Evolutionary conservation across 64 coral and sea anemone genomes (phyloP), one percentile per base, ranked within the genome.

Genomic region (Hydrozoanthus tunicans): DNA sequence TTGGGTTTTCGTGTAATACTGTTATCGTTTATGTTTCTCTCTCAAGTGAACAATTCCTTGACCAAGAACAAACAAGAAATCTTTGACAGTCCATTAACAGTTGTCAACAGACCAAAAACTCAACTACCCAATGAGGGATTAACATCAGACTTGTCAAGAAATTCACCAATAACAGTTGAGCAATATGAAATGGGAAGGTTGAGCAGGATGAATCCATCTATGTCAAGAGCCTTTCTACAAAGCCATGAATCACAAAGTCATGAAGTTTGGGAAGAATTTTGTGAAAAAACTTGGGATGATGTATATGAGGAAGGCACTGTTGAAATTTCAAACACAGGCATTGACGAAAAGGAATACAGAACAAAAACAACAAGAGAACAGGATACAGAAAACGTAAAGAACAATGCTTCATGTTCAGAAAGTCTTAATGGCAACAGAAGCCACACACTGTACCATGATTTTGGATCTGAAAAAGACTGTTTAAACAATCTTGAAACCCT

Each of bases 401-500:
- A 8, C 70, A 27, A 20, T 9, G 23, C 25, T 9, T 9, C 24
- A 6, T 27, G 70, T 4, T 32, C 70, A 73, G 70, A 73, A 27
- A 32, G 6, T 27, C 3, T 8, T 32, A 26, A 7, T 9, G 1
- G 1, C 43, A 32, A 73, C 10, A 73, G 10, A 73, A 26, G 70
- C 25, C n/a, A 79, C n/a, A 63, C 15, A 58, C 24, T 20, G 78
- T 23, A 62, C 79, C 53, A 9, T 8, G 62, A 54, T 79, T 6
- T 53, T 14, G 8, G 52, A 56, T 91, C 92, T 89, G 89, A 94
- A 24, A 81, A 90, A 72, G 92, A 96, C 67, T 96, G 89, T 90
- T 83, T 96, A 11, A 77, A 89, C 81, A 82, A 93, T 66, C 86
- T 96, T 64, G 92, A 96, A 64, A 86, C 92, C 70, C 76, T 94